Evolutionary conservation across 1,140 invertebrate genomes (phyloP), one percentile per base, ranked within the genome.

Genomic region (Drosophila littoralis): DNA sequence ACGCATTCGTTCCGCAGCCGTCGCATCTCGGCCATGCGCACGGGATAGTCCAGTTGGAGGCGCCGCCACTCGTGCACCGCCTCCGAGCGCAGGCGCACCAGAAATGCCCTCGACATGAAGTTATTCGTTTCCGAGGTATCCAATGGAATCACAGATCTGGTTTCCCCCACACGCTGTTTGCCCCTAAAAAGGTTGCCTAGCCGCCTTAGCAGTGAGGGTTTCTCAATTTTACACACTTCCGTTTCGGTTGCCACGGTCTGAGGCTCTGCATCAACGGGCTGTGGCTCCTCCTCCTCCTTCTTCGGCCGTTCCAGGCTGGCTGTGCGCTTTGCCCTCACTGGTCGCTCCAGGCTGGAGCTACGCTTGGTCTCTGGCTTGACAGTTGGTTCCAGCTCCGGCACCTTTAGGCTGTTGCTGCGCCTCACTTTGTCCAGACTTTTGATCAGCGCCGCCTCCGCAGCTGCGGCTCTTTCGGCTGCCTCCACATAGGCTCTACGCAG

Each of bases 1-100:
- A 96, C 84, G 91, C 96, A 97, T 59, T 93, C 93, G 79, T 96
- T 96, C 6, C 94, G 90, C n/a, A 95, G 70, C n/a, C 84, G 81
- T 46, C 92, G 91, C 6, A 96, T 93, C 67, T 93, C 93, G 1
- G 82, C 65, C 48, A 94, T 94, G 64, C 96, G 94, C 1, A 89
- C 67, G 0, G 93, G 93, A 74, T 95, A 93, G 55, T 96, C 95
- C 43, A 90, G 58, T 78, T 94, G 94, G 80, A 95, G 94, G 32
- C 93, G 81, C 66, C 92, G 91, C 94, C 94, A 96, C 78, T 94
- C 93, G 33, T 77, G 79, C 1, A 81, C 48, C 0, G 91, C 86
- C 52, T 94, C 93, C 48, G 64, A 33, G 5, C 69, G 77, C 0
- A 92, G 32, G 1, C 59, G 59, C 1, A 32, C 40, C 1, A 88